Base-by-base conservation (phyloP, 2,888 invertebrate species). In the Augiades crinisus region DNA sequence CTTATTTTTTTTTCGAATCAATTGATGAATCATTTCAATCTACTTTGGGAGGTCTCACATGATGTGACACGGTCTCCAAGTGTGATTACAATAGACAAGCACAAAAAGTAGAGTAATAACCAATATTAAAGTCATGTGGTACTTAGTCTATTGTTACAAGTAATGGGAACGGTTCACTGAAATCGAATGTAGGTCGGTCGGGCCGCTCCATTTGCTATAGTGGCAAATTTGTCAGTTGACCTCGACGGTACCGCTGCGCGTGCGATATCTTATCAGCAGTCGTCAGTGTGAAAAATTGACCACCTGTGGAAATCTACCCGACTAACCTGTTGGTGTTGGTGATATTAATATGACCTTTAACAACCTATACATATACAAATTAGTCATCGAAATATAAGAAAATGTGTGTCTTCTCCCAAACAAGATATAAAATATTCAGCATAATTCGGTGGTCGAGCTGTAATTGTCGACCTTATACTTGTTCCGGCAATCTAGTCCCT, bases 161-260 rank as follows among this genome's bases (percentile, higher is more conserved):
- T 72, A 74, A 81, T 80, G 80, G 81, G 81, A 85, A 81, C 72
- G 80, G 79, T 80, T 74, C 73, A 75, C 75, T 74, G 73, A 75
- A 74, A 70, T 74, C 65, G 68, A 78, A 83, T 81, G 79, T 87
- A 83, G 86, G 86, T 87, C 83, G 83, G 70, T 81, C 80, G 81
- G 81, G 72, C 75, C 78, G 87, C 82, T 85, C 86, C 76, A 84
- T 83, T 86, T 86, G 79, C 78, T 70, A 75, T 80, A 72, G 78
- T 81, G 75, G 86, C 82, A 77, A 86, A 85, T 84, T 67, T 81
- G 84, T 81, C 77, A 75, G 78, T 76, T 78, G 87, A 83, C 88
- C 88, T 87, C 85, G 86, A 65, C 68, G 69, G 62, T 71, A 75
- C 72, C 75, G 69, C 67, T 73, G 71, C 72, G 67, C 70, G 70